phyloP scores from a whole-genome alignment of 2,113 vertebrate species.

The Lontra canadensis region DNA sequence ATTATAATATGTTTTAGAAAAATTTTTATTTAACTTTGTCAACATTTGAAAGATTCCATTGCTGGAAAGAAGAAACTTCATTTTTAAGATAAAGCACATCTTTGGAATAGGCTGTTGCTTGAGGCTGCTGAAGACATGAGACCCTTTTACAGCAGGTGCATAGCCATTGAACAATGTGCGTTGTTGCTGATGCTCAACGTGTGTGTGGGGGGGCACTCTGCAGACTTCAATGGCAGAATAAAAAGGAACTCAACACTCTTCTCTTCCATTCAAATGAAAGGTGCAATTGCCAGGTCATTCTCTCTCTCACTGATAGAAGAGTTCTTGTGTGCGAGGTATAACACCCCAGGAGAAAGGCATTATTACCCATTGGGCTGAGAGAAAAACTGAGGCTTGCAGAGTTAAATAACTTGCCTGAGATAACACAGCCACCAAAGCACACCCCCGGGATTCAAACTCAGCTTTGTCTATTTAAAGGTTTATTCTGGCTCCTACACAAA shows the following conservation, averaged over 20 bases:
- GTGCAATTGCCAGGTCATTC: background rate
- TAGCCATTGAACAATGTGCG: accelerated
- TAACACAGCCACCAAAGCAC: background rate
- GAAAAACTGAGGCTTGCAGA: background rate
- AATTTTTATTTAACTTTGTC: background rate
- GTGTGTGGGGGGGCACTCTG: background rate
- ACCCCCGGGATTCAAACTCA: background rate
- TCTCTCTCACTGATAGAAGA: background rate
- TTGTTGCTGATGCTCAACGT: background rate
- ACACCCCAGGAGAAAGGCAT: background rate
- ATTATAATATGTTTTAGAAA: background rate
- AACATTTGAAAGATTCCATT: background rate
- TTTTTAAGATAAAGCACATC: background rate
- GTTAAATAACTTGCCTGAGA: background rate
- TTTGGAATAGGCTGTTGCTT: background rate
- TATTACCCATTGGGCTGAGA: background rate
- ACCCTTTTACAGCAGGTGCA: background rate
- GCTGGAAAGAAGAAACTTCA: background rate
- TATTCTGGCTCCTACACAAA: background rate
- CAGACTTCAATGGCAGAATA: background rate
- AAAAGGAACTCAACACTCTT: background rate
- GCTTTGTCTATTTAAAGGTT: background rate
- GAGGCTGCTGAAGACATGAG: background rate
- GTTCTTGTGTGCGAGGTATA: background rate
- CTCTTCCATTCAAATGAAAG: background rate